These are phyloP conservation scores for Actinernus sp. DNA, from an alignment of 92 coral and sea anemone species.

Conservation along the genomic window DNA sequence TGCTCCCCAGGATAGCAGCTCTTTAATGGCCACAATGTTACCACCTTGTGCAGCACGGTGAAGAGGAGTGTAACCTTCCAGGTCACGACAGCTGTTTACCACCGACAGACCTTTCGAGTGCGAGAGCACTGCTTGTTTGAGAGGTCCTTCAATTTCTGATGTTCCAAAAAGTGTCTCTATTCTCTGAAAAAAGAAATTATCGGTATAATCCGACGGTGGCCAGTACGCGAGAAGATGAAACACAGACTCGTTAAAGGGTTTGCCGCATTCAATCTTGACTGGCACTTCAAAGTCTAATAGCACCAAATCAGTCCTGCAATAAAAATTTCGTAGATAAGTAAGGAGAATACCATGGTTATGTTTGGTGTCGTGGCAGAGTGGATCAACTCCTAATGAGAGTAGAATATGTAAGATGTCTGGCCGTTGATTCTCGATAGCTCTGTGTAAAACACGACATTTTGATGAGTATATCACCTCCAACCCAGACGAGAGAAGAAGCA, in stretches of 20 bases:
- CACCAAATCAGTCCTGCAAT: conserved; percentile 21
- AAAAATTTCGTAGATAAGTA: conserved; percentile 27
- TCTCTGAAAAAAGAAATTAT: conserved; percentile 18
- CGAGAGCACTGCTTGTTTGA: conserved; percentile 2
- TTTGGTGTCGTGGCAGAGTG: too few relatives aligned
- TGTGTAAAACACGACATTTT: too few relatives aligned
- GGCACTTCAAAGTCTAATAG: conserved; percentile 15
- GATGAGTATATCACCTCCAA: too few relatives aligned
- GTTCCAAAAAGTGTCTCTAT: not conserved
- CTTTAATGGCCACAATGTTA: conserved; percentile 24
- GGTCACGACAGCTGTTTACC: conserved; percentile 65
- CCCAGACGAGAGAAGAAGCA: not conserved
- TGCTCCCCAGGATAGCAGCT: conserved; percentile 48
- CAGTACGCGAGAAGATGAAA: conserved; percentile 53
- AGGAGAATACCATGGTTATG: not conserved
- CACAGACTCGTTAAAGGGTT: conserved; percentile 38
- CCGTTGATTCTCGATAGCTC: too few relatives aligned
- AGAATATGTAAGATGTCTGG: too few relatives aligned
- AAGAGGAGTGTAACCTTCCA: conserved; percentile 59
- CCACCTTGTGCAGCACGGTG: conserved; percentile 85
- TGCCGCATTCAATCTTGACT: conserved; percentile 42
- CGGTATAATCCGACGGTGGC: conserved; percentile 19
- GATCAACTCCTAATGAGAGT: too few relatives aligned
- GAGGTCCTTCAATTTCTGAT: conserved; percentile 5
- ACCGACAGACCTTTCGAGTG: conserved; percentile 16